Base-by-base conservation (phyloP, 2,797 vertebrate genomes). In the Alauda arvensis region DNA sequence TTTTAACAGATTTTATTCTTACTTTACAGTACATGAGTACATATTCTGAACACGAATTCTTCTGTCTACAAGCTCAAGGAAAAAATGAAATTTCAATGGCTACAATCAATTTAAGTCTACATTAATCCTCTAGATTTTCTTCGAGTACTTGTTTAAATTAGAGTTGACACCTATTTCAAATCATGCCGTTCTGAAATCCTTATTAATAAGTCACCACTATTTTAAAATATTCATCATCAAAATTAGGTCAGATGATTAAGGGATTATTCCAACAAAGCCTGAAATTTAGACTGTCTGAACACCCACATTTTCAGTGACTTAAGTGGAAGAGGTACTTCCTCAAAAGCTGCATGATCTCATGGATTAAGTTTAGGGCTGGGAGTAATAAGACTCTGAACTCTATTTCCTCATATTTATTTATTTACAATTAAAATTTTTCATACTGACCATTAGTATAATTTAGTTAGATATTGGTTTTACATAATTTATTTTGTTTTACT, bases 231-330 rank as follows among this genome's bases (percentile, higher is more conserved):
- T 93, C 88, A 93, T 92, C 62, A 86, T 66, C 84, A 94, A 94
- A 95, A 94, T 94, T 91, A 94, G 93, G 91, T 94, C 91, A 94
- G 79, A 93, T 91, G 88, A 94, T 94, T 93, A 95, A 93, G 82
- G 77, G 84, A 94, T 92, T 94, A 94, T 68, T 94, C 60, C 57
- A 90, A 67, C 33, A 88, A 93, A 91, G 91, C 53, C 75, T 90
- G 77, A 94, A 90, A 91, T 91, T 93, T 85, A 87, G 77, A 82
- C 34, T 85, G 42, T n/a, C 72, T 87, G 86, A 95, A 92, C 49
- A 90, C 70, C 60, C 77, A 70, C 23, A 67, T 78, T 90, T 88
- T 59, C 45, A 76, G 62, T 51, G 45, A 85, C 77, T 89, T 72
- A 69, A 91, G 31, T 57, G 59, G 71, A 89, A 86, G 66, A 66